These are phyloP conservation scores for Tenthredo livida DNA, from an alignment of 2,888 invertebrate genomes.

Conservation along the genomic window DNA sequence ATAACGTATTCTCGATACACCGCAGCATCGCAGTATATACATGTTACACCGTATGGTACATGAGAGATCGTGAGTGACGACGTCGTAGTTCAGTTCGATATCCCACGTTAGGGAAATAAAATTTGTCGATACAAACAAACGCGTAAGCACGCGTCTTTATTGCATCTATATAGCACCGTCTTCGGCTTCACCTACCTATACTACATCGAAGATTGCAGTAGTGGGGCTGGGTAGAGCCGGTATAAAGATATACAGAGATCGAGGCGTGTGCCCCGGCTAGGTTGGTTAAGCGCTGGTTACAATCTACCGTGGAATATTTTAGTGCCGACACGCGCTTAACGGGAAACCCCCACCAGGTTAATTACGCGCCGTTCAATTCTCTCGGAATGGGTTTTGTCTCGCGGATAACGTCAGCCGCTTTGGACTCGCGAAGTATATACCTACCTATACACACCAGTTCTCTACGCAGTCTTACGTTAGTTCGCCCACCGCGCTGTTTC, in stretches of 20 bases:
- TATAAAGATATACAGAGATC: not conserved
- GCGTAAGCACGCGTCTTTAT: constrained; percentile 15
- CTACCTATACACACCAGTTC: not conserved
- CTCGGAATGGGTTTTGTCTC: constrained; percentile 48
- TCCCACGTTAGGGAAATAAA: constrained; percentile 12
- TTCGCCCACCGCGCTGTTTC: not conserved
- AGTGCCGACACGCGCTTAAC: constrained; percentile 52
- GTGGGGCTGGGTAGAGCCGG: not conserved
- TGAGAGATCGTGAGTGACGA: not conserved
- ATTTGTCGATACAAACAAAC: constrained; percentile 29
- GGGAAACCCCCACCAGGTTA: constrained; percentile 52
- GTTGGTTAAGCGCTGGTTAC: not conserved
- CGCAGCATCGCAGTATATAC: not conserved
- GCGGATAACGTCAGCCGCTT: not conserved
- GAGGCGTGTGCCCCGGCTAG: constrained; percentile 16
- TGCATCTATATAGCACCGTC: constrained; percentile 2
- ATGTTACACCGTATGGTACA: not conserved
- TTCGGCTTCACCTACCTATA: not conserved
- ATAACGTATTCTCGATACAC: not conserved
- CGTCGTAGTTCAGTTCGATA: constrained; percentile 10
- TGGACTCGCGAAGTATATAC: not conserved
- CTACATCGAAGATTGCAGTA: not conserved
- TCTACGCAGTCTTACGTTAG: not conserved
- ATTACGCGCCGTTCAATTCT: constrained; percentile 41
- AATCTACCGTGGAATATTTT: constrained; percentile 49